Base-by-base conservation (phyloP, 1,140 invertebrate genomes). In the Pinna nobilis region DNA sequence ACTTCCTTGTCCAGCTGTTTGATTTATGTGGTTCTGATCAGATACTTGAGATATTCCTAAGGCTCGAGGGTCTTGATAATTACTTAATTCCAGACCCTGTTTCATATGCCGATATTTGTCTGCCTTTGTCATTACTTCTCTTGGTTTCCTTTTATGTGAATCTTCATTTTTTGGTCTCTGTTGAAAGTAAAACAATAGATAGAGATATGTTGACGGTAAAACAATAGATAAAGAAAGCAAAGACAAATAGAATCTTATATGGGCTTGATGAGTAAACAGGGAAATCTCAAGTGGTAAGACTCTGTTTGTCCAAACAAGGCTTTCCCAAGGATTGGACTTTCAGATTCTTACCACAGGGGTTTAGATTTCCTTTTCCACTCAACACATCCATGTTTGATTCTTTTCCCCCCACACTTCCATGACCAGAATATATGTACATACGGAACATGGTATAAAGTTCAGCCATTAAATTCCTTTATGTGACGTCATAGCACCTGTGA, bases 81-180 rank as follows among this genome's bases (percentile, higher is more conserved):
- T 53, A 20, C 70, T 67, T 57, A 86, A 81, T 66, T 86, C 84
- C 39, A 66, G 47, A 13, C 84, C 84, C 28, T 70, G 72, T 50
- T 70, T 74, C 67, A 71, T 71, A 50, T 78, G 68, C 51, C 77
- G 60, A 74, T 73, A 86, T 68, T 81, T 83, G 32, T 83, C 80
- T 63, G 73, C 78, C 37, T 67, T 81, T 51, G 80, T 72, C 47
- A 67, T 55, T 20, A 83, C 73, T 63, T 80, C 63, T 32, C 71
- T 68, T 15, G 77, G 72, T 30, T 68, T 77, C 44, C 66, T 68
- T 37, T 70, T 50, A 30, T 74, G 30, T 28, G 55, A 51, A 6
- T 67, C 44, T 23, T 35, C 59, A 39, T 75, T 75, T n/a, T 70
- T 61, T 28, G 80, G 82, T 66, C 76, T 76, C 79, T 84, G 64